Conservation (phyloP, 2,797 vertebrate species). For the Acanthurus leucopareius region DNA sequence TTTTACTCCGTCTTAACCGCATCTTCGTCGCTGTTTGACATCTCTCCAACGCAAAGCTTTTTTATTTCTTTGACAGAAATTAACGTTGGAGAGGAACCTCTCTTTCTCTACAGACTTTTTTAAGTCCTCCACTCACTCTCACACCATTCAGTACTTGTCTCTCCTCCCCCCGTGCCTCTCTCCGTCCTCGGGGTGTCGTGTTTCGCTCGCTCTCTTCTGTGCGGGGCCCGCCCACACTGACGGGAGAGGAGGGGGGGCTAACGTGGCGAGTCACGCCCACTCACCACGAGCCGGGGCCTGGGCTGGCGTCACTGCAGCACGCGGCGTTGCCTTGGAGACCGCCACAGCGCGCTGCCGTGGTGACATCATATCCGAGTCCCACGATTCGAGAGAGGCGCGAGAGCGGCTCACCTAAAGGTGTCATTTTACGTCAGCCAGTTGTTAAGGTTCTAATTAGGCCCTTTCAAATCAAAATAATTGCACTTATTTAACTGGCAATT, state of each 20-base stretch:
- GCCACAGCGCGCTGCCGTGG: constrained; percentile 65
- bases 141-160: constrained; percentile 73
- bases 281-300: constrained; percentile 80
- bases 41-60: constrained; percentile 62
- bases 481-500: constrained; percentile 38
- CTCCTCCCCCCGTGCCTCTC: constrained; percentile 70
- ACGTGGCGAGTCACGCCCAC: constrained; percentile 85
- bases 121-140: constrained; percentile 79
- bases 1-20: constrained; percentile 77
- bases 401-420: constrained; percentile 42
- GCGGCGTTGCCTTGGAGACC: constrained; percentile 85
- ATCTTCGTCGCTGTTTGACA: constrained; percentile 78
- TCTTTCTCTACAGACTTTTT: constrained; percentile 79
- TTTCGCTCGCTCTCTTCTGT: constrained; percentile 82
- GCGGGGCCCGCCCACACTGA: constrained; percentile 85
- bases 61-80: constrained; percentile 66
- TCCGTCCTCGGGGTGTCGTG: constrained; percentile 85
- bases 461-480: constrained; percentile 65
- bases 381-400: constrained; percentile 56
- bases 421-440: constrained; percentile 76
- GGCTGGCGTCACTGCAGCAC: constrained; percentile 84
- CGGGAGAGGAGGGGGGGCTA: constrained; percentile 63
- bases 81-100: constrained; percentile 51
- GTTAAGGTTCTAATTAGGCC: constrained; percentile 62
- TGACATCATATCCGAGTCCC: constrained; percentile 81